Conservation (phyloP, 2,113 vertebrate species). For the Leucoraja erinaceus region DNA sequence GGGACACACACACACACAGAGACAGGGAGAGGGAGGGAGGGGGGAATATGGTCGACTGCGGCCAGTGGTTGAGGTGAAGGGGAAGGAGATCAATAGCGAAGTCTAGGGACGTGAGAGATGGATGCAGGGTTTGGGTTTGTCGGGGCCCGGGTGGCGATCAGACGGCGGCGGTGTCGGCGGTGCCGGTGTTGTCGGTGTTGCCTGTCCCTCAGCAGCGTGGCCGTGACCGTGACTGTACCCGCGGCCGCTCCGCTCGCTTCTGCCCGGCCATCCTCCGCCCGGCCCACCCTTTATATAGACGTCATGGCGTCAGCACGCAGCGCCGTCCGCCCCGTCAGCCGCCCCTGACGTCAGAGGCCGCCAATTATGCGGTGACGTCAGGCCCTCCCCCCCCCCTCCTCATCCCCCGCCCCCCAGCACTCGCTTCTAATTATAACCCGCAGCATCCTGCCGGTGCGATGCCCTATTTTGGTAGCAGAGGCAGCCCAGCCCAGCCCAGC, state of each 20-base stretch:
- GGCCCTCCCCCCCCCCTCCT: neutral
- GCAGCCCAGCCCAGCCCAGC: neutral
- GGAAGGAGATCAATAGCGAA: too few relatives aligned
- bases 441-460: constrained; percentile 11
- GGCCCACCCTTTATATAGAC: constrained; percentile 27
- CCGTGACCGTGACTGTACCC: too few relatives aligned
- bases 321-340: neutral
- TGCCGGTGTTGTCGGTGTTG: too few relatives aligned
- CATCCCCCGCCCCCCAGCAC: neutral
- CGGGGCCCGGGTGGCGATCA: neutral
- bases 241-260: neutral
- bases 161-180: neutral
- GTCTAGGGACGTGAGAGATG: too few relatives aligned
- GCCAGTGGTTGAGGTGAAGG: neutral
- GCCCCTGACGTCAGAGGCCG: constrained; percentile 25
- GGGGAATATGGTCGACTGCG: neutral
- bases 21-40: too few relatives aligned
- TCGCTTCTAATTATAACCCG: constrained; percentile 8
- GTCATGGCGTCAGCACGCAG: constrained; percentile 18
- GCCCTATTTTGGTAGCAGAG: constrained; percentile 28
- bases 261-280: neutral
- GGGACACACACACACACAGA: too few relatives aligned
- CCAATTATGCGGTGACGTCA: constrained; percentile 26
- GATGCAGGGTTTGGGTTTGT: too few relatives aligned
- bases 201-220: too few relatives aligned